A percentile compares a stretch with the other conserved stretches of the same genome.
Evolutionary conservation across 2,797 vertebrate species (phyloP).

Genomic region (Novumbra hubbsi): DNA sequence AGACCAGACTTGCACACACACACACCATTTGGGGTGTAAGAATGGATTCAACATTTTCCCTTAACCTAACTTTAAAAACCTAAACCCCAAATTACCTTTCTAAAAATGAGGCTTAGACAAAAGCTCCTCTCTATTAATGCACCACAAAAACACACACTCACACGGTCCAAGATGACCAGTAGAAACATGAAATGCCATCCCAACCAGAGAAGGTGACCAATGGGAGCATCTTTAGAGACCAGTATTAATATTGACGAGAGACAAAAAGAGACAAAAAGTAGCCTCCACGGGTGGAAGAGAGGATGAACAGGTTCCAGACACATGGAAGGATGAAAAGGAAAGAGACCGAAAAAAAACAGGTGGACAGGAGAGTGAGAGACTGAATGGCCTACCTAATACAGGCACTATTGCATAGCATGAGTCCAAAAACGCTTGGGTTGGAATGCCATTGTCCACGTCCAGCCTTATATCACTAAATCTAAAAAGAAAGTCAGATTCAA

Average conservation of each 20-base stretch:
- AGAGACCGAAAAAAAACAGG: slow-evolving; percentile 29
- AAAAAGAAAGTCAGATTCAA: slow-evolving; percentile 65
- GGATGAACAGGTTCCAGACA: neutral
- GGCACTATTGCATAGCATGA: slow-evolving; percentile 99
- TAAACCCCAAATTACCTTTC: too few relatives aligned
- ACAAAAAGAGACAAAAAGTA: slow-evolving; percentile 19
- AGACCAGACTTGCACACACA: too few relatives aligned
- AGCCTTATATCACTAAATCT: slow-evolving; percentile 98
- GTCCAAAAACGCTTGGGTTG: slow-evolving; percentile 94
- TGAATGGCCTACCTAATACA: slow-evolving; percentile 88
- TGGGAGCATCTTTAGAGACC: slow-evolving; percentile 23
- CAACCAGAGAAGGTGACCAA: slow-evolving; percentile 1
- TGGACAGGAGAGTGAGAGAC: slow-evolving; percentile 27
- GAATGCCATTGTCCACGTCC: slow-evolving; percentile 92
- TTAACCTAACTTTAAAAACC: too few relatives aligned
- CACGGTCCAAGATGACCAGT: slow-evolving; percentile 1
- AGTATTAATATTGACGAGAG: slow-evolving; percentile 13
- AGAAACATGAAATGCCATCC: neutral
- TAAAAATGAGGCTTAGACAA: too few relatives aligned
- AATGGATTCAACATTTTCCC: too few relatives aligned
- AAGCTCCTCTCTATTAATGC: neutral
- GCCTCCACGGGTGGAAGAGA: neutral
- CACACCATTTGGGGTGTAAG: too few relatives aligned
- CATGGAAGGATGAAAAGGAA: slow-evolving; percentile 19
- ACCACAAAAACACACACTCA: neutral